Base-by-base conservation (phyloP, 2,797 vertebrate genomes). In the Gobio occitaniae region DNA sequence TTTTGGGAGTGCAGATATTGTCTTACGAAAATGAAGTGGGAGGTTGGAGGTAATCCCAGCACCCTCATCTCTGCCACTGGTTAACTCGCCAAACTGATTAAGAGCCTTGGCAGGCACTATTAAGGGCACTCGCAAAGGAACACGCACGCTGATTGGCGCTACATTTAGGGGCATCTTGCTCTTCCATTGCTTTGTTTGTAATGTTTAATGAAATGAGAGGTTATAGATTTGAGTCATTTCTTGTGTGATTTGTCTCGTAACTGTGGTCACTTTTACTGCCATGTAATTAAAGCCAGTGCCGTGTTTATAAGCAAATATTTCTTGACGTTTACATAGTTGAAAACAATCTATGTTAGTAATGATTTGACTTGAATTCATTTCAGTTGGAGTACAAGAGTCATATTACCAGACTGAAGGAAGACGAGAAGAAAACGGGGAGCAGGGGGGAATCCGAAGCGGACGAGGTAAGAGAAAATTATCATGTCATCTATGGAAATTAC, bases 1-100 rank as follows among this genome's bases (percentile, higher is more conserved):
- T 83, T 89, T 72, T 86, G 85, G 65, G 79, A 77, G 79, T 85
- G 82, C 83, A 69, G 84, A 66, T 85, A 88, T 91, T 92, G 88
- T 91, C 90, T 89, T 89, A 81, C 87, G 89, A 75, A 86, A 87
- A 91, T 83, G 84, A 86, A 89, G 66, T 71, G 82, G 84, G 71
- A 76, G 86, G 78, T 90, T 86, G 87, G 82, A 91, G 90, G 85
- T 91, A 91, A 93, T 92, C 92, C 89, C 85, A 90, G 86, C 85
- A 86, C 84, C 90, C 79, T 91, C 89, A 89, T 90, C 87, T 86
- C 86, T 84, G 81, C 90, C 87, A 52, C 78, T 90, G 88, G 91
- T 93, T 92, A 90, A 91, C 93, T 93, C 90, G 92, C 91, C 92
- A 92, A 92, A 92, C 91, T 91, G 90, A 91, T 91, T 87, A 90